phyloP scores from a whole-genome alignment of 1,140 invertebrate species.

The Musca vetustissima region DNA sequence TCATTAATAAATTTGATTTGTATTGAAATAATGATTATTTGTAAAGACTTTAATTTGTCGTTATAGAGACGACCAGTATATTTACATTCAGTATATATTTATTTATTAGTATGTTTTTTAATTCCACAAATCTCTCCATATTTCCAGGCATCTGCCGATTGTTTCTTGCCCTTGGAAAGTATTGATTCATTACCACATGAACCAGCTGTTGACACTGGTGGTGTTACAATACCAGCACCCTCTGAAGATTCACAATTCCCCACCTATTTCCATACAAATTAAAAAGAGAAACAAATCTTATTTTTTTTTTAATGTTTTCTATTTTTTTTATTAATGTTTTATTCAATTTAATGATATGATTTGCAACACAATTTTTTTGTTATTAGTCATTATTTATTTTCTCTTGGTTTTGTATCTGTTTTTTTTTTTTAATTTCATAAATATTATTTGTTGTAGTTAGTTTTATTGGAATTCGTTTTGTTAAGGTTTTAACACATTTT shows the following conservation, averaged over 20 bases:
- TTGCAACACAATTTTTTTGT: slow-evolving; percentile 26
- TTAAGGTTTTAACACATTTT: neutral
- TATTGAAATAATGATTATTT: no score
- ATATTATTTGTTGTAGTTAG: neutral
- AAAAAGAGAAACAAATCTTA: neutral
- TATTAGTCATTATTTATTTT: slow-evolving; percentile 16
- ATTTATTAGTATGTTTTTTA: no score
- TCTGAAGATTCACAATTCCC: slow-evolving; percentile 54
- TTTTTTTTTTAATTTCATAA: slow-evolving; percentile 14
- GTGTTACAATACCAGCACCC: slow-evolving; percentile 65
- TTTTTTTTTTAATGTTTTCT: slow-evolving; percentile 18
- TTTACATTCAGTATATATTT: no score
- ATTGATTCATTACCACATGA: slow-evolving; percentile 55
- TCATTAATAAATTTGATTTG: no score
- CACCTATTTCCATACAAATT: slow-evolving; percentile 40
- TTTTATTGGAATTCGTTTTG: neutral
- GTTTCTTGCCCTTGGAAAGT: slow-evolving; percentile 58
- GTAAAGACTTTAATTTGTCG: no score
- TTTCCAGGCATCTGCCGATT: slow-evolving; percentile 50
- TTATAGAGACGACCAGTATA: no score
- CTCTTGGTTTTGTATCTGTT: slow-evolving; percentile 15
- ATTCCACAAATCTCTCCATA: no score
- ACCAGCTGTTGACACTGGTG: slow-evolving; percentile 63
- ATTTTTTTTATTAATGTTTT: slow-evolving; percentile 28
- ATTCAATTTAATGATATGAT: slow-evolving; percentile 26